Conservation (phyloP, 1,140 invertebrate species). For the Muscidifurax raptorellus region DNA sequence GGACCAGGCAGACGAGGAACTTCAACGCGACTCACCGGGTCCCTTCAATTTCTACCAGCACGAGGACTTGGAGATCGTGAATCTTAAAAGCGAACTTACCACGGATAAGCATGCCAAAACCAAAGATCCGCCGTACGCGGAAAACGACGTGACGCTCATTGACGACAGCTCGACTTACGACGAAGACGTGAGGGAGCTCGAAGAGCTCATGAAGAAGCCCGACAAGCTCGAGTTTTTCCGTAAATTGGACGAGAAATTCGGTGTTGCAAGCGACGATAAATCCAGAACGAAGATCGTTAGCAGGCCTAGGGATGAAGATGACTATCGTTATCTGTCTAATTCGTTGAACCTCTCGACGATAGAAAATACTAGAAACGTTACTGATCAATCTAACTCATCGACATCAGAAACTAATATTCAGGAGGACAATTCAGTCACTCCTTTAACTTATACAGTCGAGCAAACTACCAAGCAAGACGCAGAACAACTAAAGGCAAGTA, state of each 20-base stretch:
- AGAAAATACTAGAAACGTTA: neutral
- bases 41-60: conserved; percentile 62
- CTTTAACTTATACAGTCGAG: neutral
- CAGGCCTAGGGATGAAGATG: neutral
- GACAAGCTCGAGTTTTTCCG: conserved; percentile 67
- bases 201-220: conserved; percentile 61
- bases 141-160: conserved; percentile 40
- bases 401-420: neutral
- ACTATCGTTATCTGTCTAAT: conserved; percentile 18
- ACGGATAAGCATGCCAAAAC: conserved; percentile 9
- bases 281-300: conserved; percentile 26
- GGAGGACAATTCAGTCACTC: neutral
- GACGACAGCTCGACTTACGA: conserved; percentile 29
- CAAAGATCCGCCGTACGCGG: neutral
- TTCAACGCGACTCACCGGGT: conserved; percentile 61
- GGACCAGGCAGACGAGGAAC: conserved; percentile 56
- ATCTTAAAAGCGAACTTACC: conserved; percentile 64
- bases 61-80: conserved; percentile 74
- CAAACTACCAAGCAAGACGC: conserved; percentile 36
- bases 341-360: conserved; percentile 11
- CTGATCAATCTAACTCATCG: neutral
- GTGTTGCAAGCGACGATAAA: conserved; percentile 34
- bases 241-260: conserved; percentile 65
- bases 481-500: neutral
- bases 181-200: conserved; percentile 55